Evolutionary conservation across 1,140 invertebrate species (phyloP), one percentile per base, ranked within the genome.

Genomic region (Heliconius eleuchia): DNA sequence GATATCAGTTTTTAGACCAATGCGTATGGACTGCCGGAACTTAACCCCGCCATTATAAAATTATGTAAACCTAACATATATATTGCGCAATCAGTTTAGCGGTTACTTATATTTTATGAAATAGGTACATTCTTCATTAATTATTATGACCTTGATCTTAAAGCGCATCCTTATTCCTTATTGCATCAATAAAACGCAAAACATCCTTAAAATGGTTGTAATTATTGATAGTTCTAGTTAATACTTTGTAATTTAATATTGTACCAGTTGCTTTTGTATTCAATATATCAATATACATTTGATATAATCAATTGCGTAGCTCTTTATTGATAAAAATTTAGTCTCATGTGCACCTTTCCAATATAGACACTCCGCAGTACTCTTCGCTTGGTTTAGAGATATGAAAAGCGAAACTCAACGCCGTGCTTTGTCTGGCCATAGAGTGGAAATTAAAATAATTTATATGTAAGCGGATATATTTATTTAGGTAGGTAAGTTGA

Each of bases 81-180:
- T 57, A 57, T 57, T 55, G 13, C 52, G 16, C 16, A 55, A 55
- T 1, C 16, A 18, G 18, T 18, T 19, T 55, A 18, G 18, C 16
- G 5, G 0, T 23, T 57, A 11, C n/a, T 57, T 57, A 23, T 23
- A 57, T 57, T 57, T 57, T 57, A 57, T 57, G n/a, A 57, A 57
- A 57, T 57, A 46, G 42, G 42, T 4, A 57, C 55, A 57, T 57
- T 57, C 55, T 57, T n/a, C 9, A 57, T 23, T 57, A 57, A 57
- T 57, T 57, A 57, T 57, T 11, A 23, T 8, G 55, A 23, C 55
- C 55, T 57, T 57, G 55, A 57, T 57, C n/a, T 57, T 57, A 57
- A 57, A 57, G n/a, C 55, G 55, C 55, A 57, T 57, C 55, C 55
- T 57, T 57, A 57, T 57, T 57, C 55, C 55, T 57, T 57, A 57